Percentiles rank a stretch among this genome's conserved stretches.
Evolutionary conservation across 2,113 vertebrate genomes (phyloP).

Genomic region (Syngnathus floridae): DNA sequence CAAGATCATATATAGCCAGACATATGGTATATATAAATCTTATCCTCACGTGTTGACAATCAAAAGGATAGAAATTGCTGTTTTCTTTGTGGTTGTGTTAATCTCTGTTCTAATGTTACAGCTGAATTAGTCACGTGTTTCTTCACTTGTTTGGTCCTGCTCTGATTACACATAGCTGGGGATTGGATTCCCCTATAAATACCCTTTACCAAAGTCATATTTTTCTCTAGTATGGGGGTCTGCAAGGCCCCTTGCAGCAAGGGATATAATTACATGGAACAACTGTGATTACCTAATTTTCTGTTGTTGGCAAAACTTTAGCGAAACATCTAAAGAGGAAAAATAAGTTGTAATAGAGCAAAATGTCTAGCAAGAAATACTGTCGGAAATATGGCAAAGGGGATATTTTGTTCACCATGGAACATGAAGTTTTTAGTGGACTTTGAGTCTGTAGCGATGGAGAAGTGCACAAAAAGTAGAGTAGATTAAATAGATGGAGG

Average conservation of each 20-base stretch:
- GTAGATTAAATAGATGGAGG: too few species aligned
- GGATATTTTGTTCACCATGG: too few species aligned
- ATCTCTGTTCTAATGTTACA: constrained; percentile 13
- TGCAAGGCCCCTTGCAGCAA: background rate
- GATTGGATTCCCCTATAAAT: constrained; percentile 45
- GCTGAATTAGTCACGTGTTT: constrained; percentile 6
- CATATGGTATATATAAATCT: background rate
- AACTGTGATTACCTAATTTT: constrained; percentile 27
- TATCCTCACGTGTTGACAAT: constrained; percentile 27
- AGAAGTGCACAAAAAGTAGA: too few species aligned
- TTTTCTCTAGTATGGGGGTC: constrained; percentile 10
- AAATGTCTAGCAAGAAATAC: too few species aligned
- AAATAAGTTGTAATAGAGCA: too few species aligned
- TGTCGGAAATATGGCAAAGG: background rate
- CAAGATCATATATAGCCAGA: background rate
- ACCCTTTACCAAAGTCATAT: constrained; percentile 25
- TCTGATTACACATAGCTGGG: constrained; percentile 24
- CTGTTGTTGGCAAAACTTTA: constrained; percentile 12
- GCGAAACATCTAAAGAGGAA: background rate
- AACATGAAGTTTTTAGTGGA: too few species aligned
- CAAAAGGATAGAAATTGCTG: constrained; percentile 14
- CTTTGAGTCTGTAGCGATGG: too few species aligned
- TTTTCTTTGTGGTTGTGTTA: constrained; percentile 11
- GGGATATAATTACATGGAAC: constrained; percentile 27
- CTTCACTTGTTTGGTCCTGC: constrained; percentile 18